These are phyloP conservation scores for Gavialis gangeticus DNA, from an alignment of 2,113 vertebrate species.

Conservation along the genomic window DNA sequence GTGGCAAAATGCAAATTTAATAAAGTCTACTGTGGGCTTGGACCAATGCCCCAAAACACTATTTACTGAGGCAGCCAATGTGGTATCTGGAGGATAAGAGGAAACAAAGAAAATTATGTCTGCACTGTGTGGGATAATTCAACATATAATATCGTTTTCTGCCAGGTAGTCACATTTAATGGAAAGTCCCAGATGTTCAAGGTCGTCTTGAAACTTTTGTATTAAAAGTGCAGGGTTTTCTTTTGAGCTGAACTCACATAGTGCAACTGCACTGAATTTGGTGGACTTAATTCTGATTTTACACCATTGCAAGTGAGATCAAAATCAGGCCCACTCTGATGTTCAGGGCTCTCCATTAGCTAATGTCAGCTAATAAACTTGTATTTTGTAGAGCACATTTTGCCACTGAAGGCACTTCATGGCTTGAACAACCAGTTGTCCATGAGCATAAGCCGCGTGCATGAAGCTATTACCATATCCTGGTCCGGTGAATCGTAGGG, in stretches of 20 bases:
- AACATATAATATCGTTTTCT: fast-evolving
- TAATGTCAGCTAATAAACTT: no score
- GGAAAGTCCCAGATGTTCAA: not conserved
- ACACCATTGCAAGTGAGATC: not conserved
- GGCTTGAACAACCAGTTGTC: not conserved
- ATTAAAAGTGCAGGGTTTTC: not conserved
- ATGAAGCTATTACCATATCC: conserved; percentile 83
- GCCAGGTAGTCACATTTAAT: not conserved
- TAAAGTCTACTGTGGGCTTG: not conserved
- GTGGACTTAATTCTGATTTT: not conserved
- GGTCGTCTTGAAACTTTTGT: not conserved
- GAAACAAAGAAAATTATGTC: not conserved
- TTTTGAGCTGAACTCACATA: not conserved
- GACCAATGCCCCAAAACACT: not conserved
- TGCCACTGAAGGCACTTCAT: not conserved
- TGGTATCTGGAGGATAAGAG: not conserved
- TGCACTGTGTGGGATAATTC: not conserved
- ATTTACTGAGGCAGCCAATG: not conserved
- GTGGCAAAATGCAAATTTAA: not conserved
- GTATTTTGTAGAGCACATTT: not conserved
- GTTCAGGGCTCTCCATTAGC: not conserved
- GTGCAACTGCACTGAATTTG: conserved; percentile 11
- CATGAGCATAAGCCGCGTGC: not conserved
- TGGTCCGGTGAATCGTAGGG: conserved; percentile 90
- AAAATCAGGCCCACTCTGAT: not conserved